Percentiles rank a stretch among this genome's conserved stretches.
Conservation (phyloP, 2,113 vertebrate species). For the Epinephelus cyanopodus region DNA sequence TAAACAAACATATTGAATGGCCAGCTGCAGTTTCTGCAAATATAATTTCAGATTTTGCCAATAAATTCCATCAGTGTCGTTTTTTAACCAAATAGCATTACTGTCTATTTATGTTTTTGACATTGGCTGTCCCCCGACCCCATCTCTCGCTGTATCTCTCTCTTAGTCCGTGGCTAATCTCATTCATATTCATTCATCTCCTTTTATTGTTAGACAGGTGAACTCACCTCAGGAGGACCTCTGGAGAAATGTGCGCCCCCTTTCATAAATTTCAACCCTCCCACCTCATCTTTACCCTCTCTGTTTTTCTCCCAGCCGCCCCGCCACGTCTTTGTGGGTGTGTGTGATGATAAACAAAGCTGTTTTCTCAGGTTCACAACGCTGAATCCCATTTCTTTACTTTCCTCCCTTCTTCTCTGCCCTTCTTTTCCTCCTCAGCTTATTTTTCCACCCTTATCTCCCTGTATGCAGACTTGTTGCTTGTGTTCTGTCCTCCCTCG, state of each 20-base stretch:
- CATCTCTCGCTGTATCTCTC: not conserved
- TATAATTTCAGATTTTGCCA: conserved; percentile 42
- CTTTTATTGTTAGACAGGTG: conserved; percentile 20
- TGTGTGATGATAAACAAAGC: conserved; percentile 22
- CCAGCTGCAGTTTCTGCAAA: conserved; percentile 45
- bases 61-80: conserved; percentile 15
- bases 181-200: conserved; percentile 47
- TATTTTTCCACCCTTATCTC: conserved; percentile 36
- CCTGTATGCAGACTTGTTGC: conserved; percentile 47
- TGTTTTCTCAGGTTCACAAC: not conserved
- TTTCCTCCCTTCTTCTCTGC: not conserved
- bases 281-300: not conserved
- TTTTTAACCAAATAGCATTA: conserved; percentile 12
- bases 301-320: not conserved
- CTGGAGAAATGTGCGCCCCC: not conserved
- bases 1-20: conserved; percentile 57
- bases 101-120: conserved; percentile 15
- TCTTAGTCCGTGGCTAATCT: conserved; percentile 9
- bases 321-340: not conserved
- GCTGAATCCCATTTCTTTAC: not conserved
- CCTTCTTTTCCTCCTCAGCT: too few species aligned
- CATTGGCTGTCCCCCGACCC: conserved; percentile 19
- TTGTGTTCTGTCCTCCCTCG: not conserved
- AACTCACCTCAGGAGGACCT: conserved; percentile 9
- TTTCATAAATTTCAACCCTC: not conserved